Conservation (phyloP, 2,888 invertebrate species). For the Protophormia terraenovae region DNA sequence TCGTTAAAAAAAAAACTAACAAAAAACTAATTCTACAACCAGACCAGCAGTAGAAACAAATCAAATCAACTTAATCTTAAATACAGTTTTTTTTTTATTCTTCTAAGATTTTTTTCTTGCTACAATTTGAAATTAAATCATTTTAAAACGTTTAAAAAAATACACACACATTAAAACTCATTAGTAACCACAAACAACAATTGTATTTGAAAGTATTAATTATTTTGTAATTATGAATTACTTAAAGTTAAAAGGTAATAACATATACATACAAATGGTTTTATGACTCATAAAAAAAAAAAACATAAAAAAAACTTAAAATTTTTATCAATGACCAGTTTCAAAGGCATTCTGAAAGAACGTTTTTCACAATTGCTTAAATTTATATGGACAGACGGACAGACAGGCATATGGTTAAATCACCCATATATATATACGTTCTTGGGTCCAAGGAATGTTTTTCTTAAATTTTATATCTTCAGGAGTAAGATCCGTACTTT, state of each 20-base stretch:
- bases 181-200: neutral
- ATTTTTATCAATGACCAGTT: no score
- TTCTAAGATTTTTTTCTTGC: neutral
- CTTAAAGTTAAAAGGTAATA: neutral
- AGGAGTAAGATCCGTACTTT: no score
- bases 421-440: no score
- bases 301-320: no score
- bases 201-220: neutral
- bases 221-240: conserved; percentile 3
- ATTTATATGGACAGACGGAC: no score
- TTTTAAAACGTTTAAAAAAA: neutral
- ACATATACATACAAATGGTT: neutral
- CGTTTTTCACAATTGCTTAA: no score
- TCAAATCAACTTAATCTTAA: neutral
- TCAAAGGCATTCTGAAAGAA: no score
- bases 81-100: neutral
- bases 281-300: neutral
- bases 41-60: neutral
- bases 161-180: neutral
- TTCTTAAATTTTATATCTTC: no score
- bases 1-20: neutral
- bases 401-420: no score
- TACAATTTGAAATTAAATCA: neutral
- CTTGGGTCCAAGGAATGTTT: no score
- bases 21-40: neutral